Evolutionary conservation across 2,113 vertebrate species (phyloP).

Genomic region (Euleptes europaea): DNA sequence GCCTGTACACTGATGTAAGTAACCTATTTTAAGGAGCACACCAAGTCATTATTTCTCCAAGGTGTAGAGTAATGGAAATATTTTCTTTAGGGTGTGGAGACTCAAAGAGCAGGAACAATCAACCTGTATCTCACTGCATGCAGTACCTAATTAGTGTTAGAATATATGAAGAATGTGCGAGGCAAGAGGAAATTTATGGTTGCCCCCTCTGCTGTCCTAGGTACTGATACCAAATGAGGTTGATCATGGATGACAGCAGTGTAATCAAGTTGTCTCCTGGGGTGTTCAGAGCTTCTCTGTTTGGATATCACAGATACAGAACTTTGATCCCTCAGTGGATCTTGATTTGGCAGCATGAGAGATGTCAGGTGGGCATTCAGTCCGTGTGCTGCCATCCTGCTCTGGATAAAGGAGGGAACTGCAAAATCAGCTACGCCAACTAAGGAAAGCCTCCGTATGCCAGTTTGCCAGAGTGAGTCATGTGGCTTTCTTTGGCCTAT

Average conservation of each 20-base stretch:
- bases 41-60: neutral
- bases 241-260: neutral
- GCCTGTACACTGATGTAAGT: neutral
- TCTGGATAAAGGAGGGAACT: too few relatives aligned
- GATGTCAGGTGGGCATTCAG: too few relatives aligned
- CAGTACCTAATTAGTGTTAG: neutral
- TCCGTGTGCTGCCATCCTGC: too few relatives aligned
- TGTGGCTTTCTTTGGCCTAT: too few relatives aligned
- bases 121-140: neutral
- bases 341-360: neutral
- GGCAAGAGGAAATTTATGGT: neutral
- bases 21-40: neutral
- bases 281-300: neutral
- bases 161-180: neutral
- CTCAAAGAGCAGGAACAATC: neutral
- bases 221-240: neutral
- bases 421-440: too few relatives aligned
- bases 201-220: neutral
- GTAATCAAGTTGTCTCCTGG: neutral
- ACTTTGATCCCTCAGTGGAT: neutral
- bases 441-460: too few relatives aligned
- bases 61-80: neutral
- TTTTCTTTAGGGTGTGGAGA: neutral
- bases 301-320: neutral
- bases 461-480: too few relatives aligned